phyloP scores from a whole-genome alignment of 2,113 vertebrate genomes.

The Psittacus erithacus region DNA sequence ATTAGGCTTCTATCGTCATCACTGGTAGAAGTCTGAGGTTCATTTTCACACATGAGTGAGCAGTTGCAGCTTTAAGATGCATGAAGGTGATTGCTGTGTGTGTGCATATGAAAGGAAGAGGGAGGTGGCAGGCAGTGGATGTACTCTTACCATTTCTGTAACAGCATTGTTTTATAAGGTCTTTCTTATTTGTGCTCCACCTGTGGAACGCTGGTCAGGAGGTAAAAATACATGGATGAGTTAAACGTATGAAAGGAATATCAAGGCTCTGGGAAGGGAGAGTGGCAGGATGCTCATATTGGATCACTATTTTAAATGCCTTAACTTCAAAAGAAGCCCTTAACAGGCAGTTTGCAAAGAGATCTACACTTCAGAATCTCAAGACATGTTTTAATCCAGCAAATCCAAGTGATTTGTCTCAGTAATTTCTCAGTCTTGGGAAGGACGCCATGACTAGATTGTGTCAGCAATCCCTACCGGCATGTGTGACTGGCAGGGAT shows the following conservation, averaged over 20 bases:
- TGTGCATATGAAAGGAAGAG: not conserved
- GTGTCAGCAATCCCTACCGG: not conserved
- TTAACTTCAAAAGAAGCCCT: not conserved
- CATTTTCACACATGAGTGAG: slow-evolving; percentile 55
- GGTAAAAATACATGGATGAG: not conserved
- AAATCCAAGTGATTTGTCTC: slow-evolving; percentile 6
- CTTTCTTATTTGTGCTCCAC: not conserved
- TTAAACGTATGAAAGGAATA: not conserved
- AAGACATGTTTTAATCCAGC: not conserved
- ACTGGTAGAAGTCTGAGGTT: slow-evolving; percentile 27
- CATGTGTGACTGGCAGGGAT: slow-evolving; percentile 4
- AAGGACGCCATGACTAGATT: not conserved
- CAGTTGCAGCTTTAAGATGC: slow-evolving; percentile 55
- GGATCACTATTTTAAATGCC: not conserved
- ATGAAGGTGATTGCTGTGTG: slow-evolving; percentile 54
- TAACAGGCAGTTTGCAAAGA: not conserved
- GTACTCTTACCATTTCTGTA: not conserved
- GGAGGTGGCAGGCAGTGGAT: not conserved
- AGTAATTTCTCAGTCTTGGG: not conserved
- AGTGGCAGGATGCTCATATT: not conserved
- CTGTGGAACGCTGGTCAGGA: not conserved
- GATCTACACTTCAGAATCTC: not conserved
- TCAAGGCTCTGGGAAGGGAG: not conserved
- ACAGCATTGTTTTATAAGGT: not conserved
- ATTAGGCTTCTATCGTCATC: slow-evolving; percentile 56